These are phyloP conservation scores for Notothenia coriiceps DNA, from an alignment of 2,113 vertebrate species.

Conservation along the genomic window DNA sequence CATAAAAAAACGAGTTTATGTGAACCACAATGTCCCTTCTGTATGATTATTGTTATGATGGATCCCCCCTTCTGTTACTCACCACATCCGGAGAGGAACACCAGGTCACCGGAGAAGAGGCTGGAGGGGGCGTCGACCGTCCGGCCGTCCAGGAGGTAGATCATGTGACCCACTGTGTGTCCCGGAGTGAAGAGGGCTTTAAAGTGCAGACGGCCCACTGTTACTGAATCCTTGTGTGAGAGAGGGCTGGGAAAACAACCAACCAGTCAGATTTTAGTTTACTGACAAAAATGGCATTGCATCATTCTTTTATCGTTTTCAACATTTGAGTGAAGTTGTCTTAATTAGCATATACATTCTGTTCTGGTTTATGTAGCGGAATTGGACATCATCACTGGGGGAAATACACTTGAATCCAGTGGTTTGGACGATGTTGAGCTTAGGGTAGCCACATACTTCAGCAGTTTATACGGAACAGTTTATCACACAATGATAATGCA, in stretches of 20 bases:
- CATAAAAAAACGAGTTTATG: background rate
- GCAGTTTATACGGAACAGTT: background rate
- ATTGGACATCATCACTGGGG: background rate
- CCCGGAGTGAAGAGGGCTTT: constrained; percentile 92
- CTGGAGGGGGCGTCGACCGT: constrained; percentile 86
- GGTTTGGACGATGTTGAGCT: background rate
- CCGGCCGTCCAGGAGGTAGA: constrained; percentile 91
- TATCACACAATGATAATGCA: constrained; percentile 30
- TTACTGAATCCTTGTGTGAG: constrained; percentile 88
- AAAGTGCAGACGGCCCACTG: constrained; percentile 89
- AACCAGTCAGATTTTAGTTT: too few species aligned
- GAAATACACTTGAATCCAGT: background rate
- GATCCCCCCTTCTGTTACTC: constrained; percentile 45
- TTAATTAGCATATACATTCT: too few species aligned
- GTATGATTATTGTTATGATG: background rate
- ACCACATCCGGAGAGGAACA: constrained; percentile 98
- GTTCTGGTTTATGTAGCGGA: background rate
- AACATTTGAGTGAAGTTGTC: too few species aligned
- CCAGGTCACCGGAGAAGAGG: constrained; percentile 96
- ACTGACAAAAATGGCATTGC: too few species aligned
- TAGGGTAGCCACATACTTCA: background rate
- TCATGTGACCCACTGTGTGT: constrained; percentile 96
- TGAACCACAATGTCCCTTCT: background rate
- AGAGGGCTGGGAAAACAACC: constrained; percentile 85
- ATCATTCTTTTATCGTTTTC: too few species aligned